Evolutionary conservation across 1,140 invertebrate species (phyloP).

Genomic region (Trissolcus basalis): DNA sequence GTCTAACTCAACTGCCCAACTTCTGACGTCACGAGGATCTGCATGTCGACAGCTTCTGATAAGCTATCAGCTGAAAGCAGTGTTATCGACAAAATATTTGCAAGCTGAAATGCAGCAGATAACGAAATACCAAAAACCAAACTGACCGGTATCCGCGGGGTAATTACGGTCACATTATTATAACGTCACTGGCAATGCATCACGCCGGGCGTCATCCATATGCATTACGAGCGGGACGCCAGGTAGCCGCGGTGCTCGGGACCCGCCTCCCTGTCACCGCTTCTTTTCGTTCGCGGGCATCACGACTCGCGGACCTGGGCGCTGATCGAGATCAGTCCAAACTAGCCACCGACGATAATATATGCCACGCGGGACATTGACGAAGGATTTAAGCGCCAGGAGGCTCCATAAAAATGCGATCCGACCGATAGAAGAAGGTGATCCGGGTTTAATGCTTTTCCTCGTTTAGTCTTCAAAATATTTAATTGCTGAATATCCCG

Average conservation of each 20-base stretch:
- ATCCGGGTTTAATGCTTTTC: conserved; percentile 63
- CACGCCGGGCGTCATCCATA: conserved; percentile 66
- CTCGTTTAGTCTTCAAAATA: conserved; percentile 59
- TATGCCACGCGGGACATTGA: conserved; percentile 53
- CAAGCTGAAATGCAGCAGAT: neutral
- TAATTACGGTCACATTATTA: conserved; percentile 72
- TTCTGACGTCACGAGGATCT: too few relatives aligned
- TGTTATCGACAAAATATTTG: too few relatives aligned
- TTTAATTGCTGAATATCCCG: conserved; percentile 57
- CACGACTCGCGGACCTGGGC: neutral
- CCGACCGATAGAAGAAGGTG: conserved; percentile 48
- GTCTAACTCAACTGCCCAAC: too few relatives aligned
- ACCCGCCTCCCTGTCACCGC: conserved; percentile 32
- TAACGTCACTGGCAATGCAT: conserved; percentile 71
- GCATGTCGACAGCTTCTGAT: neutral
- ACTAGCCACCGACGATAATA: conserved; percentile 28
- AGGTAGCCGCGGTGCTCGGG: conserved; percentile 18
- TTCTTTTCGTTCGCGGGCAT: conserved; percentile 7
- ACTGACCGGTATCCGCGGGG: conserved; percentile 48
- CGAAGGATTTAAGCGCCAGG: conserved; percentile 66
- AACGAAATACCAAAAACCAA: conserved; percentile 53
- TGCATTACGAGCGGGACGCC: conserved; percentile 58
- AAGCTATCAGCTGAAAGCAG: conserved; percentile 2
- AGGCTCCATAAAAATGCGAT: conserved; percentile 67
- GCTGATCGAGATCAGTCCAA: too few relatives aligned